Base-by-base conservation (phyloP, 1,140 invertebrate species). In the Aphaenogaster ashmeadi region DNA sequence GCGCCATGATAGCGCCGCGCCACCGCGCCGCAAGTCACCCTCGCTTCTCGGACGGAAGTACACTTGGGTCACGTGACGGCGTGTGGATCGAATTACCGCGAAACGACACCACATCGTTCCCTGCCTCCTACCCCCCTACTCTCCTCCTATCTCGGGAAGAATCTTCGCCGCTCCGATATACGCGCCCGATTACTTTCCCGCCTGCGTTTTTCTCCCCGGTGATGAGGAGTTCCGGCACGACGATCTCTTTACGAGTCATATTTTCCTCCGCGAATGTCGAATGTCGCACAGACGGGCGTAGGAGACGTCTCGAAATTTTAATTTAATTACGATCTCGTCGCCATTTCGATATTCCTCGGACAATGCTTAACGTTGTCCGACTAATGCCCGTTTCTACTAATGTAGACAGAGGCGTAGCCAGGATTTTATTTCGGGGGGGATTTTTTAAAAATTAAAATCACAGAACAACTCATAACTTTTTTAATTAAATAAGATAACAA, bases 1-100 rank as follows among this genome's bases (percentile, higher is more conserved):
- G 91, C 90, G 90, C 91, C 92, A 94, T 92, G 92, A 94, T 93
- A 93, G 89, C 90, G 89, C 91, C 86, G 62, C 78, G 13, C 52
- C 38, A 54, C 58, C 58, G 54, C 79, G 27, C 81, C 80, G 74
- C 87, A 66, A 72, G 54, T 72, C 80, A 88, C 87, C 80, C 62
- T 75, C 80, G 52, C 87, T 47, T 33, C 69, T 33, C 69, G 87
- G 58, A 58, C 62, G 56, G 86, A 90, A 89, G 89, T 90, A 90
- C 90, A 91, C 89, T 90, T 91, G 86, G 80, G 86, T 77, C 87
- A 74, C 88, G 88, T 86, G 89, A 88, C 89, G 88, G 86, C 62
- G 79, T 86, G 77, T 66, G 88, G 86, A 64, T 90, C 89, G 89
- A 90, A 90, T 90, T 90, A 90, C 89, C 89, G 79, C 86, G 60